Base-by-base conservation (phyloP, 1,140 invertebrate genomes). In the Nasonia longicornis region DNA sequence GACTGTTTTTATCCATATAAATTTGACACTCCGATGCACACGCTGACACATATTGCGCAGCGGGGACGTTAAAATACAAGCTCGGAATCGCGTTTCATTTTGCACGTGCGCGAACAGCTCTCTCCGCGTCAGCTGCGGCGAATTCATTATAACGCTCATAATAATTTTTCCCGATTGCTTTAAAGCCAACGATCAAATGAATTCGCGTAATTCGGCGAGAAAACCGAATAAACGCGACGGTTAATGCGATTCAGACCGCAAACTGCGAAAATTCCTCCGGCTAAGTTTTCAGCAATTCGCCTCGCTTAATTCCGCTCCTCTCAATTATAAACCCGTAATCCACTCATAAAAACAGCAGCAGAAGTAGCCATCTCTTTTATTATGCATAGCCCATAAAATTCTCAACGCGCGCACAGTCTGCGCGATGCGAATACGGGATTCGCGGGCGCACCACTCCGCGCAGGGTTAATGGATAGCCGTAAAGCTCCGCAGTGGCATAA, bases 241-340 rank as follows among this genome's bases (percentile, higher is more conserved):
- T 48, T 48, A 48, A 48, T 12, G 11, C 14, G 10, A 11, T 16
- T 48, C 10, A 48, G 45, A 11, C 45, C 45, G 7, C 45, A 11
- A 38, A 12, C 7, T 48, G 10, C 3, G 12, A 48, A 14, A 48
- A 48, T 14, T 48, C 45, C 45, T 16, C 10, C 12, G 12, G 12
- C 14, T 2, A 48, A 48, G 14, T 58, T 58, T 58, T n/a, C 22
- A 42, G 10, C 22, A 11, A 12, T 12, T 11, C 4, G 8, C 3
- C 63, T 66, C 63, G 26, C 20, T 31, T 29, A 67, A 16, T 67
- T 67, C 29, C 1, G 22, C 64, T 31, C 48, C 77, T 80, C 45
- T 81, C 64, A 81, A 81, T 81, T 77, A 81, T 72, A 77, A 81
- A 58, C 8, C 52, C 70, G 71, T 77, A 81, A 81, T 77, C 35